These are phyloP conservation scores for Prionace glauca DNA, from an alignment of 2,797 vertebrate genomes.

Conservation along the genomic window DNA sequence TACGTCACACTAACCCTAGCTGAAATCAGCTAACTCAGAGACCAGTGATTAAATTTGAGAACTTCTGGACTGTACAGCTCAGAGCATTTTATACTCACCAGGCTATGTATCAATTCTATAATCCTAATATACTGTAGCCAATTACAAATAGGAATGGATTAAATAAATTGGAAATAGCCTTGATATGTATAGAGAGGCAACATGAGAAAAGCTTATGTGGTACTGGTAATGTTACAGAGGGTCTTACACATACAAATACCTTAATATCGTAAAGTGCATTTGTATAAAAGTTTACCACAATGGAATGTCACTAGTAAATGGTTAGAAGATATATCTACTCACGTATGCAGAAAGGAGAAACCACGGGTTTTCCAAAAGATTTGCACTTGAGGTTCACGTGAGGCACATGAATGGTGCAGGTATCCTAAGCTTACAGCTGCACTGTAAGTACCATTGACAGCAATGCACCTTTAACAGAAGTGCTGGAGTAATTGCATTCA, in stretches of 20 bases:
- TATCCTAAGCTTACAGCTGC: slow-evolving; percentile 35
- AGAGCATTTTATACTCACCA: background rate
- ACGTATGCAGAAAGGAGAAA: slow-evolving; percentile 37
- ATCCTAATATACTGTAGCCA: background rate
- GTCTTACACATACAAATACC: background rate
- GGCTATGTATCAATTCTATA: background rate
- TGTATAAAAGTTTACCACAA: slow-evolving; percentile 20
- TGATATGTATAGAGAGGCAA: background rate
- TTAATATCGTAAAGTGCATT: slow-evolving; percentile 1
- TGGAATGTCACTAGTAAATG: slow-evolving; percentile 15
- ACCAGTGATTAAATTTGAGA: background rate
- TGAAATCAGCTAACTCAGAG: slow-evolving; percentile 1
- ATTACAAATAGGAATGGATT: background rate
- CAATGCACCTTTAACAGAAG: slow-evolving; percentile 36
- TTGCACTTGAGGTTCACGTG: slow-evolving; percentile 32
- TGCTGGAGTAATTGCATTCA: slow-evolving; percentile 35
- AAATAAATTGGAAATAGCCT: background rate
- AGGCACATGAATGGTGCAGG: slow-evolving; percentile 33
- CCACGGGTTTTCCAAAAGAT: slow-evolving; percentile 34
- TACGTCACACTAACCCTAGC: background rate
- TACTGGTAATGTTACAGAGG: background rate
- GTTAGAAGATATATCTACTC: slow-evolving; percentile 35
- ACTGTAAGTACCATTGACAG: slow-evolving; percentile 31
- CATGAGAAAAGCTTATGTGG: background rate
- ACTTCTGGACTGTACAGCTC: background rate